phyloP scores from a whole-genome alignment of 2,797 vertebrate species.

The Acanthopagrus latus region DNA sequence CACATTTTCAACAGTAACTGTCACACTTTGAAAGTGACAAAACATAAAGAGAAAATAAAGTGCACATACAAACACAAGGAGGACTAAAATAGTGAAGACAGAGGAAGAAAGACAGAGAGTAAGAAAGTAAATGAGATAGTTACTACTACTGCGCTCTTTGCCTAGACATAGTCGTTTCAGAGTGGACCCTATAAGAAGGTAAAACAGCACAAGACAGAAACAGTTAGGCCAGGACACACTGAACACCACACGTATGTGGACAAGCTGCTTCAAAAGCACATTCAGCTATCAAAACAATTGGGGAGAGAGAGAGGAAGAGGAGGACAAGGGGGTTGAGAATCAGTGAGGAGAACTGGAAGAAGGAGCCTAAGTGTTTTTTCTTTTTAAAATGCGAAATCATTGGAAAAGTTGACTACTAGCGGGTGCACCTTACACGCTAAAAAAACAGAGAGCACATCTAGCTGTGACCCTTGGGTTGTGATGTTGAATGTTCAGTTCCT shows the following conservation, averaged over 20 bases:
- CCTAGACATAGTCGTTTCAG: slow-evolving; percentile 99
- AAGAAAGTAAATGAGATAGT: slow-evolving; percentile 94
- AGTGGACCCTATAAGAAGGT: slow-evolving; percentile 96
- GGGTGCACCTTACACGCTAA: slow-evolving; percentile 20
- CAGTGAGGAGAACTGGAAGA: slow-evolving; percentile 83
- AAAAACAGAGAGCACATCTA: slow-evolving; percentile 26
- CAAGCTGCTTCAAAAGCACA: slow-evolving; percentile 90
- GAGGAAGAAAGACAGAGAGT: slow-evolving; percentile 84
- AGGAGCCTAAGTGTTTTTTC: slow-evolving; percentile 75
- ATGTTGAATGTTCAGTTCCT: slow-evolving; percentile 10
- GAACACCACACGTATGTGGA: slow-evolving; percentile 86
- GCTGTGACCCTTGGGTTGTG: slow-evolving; percentile 20
- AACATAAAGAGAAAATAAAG: slow-evolving; percentile 55
- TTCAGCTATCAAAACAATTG: slow-evolving; percentile 84
- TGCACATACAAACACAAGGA: slow-evolving; percentile 86
- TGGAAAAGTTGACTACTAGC: slow-evolving; percentile 25
- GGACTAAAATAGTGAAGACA: slow-evolving; percentile 76
- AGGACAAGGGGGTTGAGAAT: slow-evolving; percentile 82
- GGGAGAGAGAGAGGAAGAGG: slow-evolving; percentile 79
- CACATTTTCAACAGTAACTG: slow-evolving; percentile 66
- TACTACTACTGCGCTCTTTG: slow-evolving; percentile 99
- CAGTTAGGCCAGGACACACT: slow-evolving; percentile 91
- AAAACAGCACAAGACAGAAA: slow-evolving; percentile 97
- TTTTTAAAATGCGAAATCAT: slow-evolving; percentile 76
- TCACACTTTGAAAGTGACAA: slow-evolving; percentile 73